Conservation (phyloP, 2,797 vertebrate genomes). For the Muscicapa comitata region DNA sequence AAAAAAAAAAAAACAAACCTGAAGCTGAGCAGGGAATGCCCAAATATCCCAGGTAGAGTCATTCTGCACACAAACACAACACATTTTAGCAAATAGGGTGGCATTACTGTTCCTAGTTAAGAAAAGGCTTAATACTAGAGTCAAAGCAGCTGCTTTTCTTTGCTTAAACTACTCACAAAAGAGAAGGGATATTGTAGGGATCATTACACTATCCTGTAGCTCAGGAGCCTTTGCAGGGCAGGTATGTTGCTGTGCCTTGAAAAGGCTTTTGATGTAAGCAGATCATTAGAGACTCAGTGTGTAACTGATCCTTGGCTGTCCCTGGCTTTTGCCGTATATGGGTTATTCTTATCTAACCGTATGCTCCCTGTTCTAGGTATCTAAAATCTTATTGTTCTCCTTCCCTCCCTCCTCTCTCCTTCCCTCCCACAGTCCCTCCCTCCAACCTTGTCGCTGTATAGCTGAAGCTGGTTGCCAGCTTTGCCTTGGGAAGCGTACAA, state of each 20-base stretch:
- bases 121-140: conserved; percentile 78
- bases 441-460: neutral
- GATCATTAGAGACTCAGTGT: conserved; percentile 84
- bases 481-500: neutral
- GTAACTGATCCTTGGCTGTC: conserved; percentile 83
- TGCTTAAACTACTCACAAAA: conserved; percentile 81
- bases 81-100: conserved; percentile 58
- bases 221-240: conserved; percentile 84
- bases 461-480: neutral
- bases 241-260: conserved; percentile 79
- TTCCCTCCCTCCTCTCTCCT: neutral
- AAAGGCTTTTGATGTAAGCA: conserved; percentile 86
- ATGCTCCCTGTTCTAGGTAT: conserved; percentile 53
- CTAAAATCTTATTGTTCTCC: conserved; percentile 43
- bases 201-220: conserved; percentile 84
- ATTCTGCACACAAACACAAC: neutral
- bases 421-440: neutral
- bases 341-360: conserved; percentile 17
- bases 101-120: conserved; percentile 58
- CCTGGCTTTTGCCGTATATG: conserved; percentile 3
- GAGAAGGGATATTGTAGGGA: conserved; percentile 81
- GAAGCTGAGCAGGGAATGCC: neutral
- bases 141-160: conserved; percentile 75
- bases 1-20: neutral
- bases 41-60: conserved; percentile 39